A percentile compares a stretch with the other conserved stretches of the same genome.
Conservation (phyloP, 2,797 vertebrate genomes). For the Ispidina lecontei region DNA sequence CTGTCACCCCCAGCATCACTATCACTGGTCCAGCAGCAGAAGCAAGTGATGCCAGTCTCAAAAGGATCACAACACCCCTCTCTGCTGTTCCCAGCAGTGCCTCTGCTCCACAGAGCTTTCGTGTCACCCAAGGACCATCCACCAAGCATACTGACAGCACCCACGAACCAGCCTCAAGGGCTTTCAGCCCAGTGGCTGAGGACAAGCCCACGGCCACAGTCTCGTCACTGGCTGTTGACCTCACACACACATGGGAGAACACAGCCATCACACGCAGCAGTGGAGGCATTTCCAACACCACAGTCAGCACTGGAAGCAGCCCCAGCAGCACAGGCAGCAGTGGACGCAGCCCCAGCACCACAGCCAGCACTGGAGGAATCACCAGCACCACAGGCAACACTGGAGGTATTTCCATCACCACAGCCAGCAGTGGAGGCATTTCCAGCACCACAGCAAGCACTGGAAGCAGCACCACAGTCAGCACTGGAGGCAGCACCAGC, state of each 20-base stretch:
- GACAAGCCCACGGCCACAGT: fast-evolving
- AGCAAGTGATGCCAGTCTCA: not conserved
- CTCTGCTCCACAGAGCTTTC: not conserved
- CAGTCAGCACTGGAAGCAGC: too few relatives aligned
- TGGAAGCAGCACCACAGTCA: too few relatives aligned
- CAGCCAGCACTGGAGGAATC: too few relatives aligned
- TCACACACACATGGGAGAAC: fast-evolving
- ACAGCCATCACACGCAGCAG: not conserved
- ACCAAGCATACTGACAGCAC: not conserved
- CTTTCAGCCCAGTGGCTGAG: not conserved
- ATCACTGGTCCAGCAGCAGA: not conserved
- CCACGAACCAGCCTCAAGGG: fast-evolving
- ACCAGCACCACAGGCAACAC: too few relatives aligned
- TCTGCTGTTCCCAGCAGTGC: not conserved
- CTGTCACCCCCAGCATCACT: not conserved
- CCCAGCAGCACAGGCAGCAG: too few relatives aligned
- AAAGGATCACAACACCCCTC: not conserved
- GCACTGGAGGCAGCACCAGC: fast-evolving
- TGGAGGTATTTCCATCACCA: too few relatives aligned
- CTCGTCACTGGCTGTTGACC: not conserved
- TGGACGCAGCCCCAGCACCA: too few relatives aligned
- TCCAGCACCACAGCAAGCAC: too few relatives aligned
- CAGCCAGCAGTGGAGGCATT: too few relatives aligned
- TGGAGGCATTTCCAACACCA: too few relatives aligned
- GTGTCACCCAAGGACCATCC: fast-evolving